phyloP scores from a whole-genome alignment of 1,140 invertebrate species.

The Brachystomella parvula region DNA sequence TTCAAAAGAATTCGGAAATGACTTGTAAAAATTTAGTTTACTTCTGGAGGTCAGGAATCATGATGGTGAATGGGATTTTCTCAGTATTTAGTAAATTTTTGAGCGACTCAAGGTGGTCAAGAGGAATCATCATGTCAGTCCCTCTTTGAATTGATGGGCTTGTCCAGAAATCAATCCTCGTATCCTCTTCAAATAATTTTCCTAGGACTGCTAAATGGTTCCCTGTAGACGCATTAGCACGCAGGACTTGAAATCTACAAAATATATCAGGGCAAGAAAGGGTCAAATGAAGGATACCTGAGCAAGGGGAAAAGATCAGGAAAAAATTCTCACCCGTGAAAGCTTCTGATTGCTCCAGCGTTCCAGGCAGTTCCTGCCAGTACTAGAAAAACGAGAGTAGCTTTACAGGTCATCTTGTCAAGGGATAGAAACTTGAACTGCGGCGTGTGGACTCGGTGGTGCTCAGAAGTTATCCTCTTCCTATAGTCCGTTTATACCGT shows the following conservation, averaged over 20 bases:
- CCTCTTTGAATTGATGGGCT: not conserved
- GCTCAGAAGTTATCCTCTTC: no score
- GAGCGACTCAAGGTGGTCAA: not conserved
- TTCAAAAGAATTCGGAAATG: not conserved
- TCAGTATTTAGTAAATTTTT: not conserved
- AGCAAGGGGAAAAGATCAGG: no score
- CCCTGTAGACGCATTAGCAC: not conserved
- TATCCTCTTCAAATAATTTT: not conserved
- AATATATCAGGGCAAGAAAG: no score
- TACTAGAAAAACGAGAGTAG: no score
- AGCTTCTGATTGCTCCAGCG: no score
- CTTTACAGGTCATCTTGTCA: no score
- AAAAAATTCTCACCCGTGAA: no score
- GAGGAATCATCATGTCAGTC: slow-evolving; percentile 18
- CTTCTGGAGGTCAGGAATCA: not conserved
- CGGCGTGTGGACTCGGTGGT: no score
- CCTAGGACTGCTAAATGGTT: not conserved
- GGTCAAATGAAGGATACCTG: no score
- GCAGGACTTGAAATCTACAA: not conserved
- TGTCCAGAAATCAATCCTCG: not conserved
- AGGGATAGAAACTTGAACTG: no score
- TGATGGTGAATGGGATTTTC: not conserved
- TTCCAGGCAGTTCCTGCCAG: no score
- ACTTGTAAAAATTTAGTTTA: not conserved
- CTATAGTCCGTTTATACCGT: no score